Evolutionary conservation across 2,888 invertebrate genomes (phyloP).

Genomic region (Nezara viridula): DNA sequence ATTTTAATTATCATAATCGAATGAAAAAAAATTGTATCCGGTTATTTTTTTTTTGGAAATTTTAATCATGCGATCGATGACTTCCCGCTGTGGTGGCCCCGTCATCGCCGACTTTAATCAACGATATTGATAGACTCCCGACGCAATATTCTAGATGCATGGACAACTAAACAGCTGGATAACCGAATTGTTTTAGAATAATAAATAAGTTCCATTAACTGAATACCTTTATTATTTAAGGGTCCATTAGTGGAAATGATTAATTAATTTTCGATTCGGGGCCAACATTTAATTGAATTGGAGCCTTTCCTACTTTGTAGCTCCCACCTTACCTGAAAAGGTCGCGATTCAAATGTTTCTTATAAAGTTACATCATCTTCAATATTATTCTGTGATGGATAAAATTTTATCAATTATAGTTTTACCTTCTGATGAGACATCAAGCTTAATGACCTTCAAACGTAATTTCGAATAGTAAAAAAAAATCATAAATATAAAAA

Average conservation of each 20-base stretch:
- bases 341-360: neutral
- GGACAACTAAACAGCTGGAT: slow-evolving; percentile 24
- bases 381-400: neutral
- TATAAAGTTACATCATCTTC: neutral
- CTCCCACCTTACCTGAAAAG: neutral
- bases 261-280: slow-evolving; percentile 24
- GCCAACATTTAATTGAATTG: slow-evolving; percentile 33
- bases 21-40: neutral
- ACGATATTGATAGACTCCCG: slow-evolving; percentile 30
- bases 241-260: slow-evolving; percentile 41
- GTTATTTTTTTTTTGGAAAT: neutral
- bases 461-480: no score
- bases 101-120: slow-evolving; percentile 31
- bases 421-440: no score
- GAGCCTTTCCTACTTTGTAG: neutral
- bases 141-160: slow-evolving; percentile 34
- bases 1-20: slow-evolving; percentile 5
- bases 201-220: slow-evolving; percentile 43
- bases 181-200: slow-evolving; percentile 33
- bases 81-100: neutral
- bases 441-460: no score
- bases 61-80: neutral
- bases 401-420: neutral
- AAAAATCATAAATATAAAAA: no score
- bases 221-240: slow-evolving; percentile 20